A percentile compares a stretch with the other conserved stretches of the same genome.
These are phyloP conservation scores for Philypnodon macrostomus DNA, from an alignment of 2,797 vertebrate species.

Conservation along the genomic window DNA sequence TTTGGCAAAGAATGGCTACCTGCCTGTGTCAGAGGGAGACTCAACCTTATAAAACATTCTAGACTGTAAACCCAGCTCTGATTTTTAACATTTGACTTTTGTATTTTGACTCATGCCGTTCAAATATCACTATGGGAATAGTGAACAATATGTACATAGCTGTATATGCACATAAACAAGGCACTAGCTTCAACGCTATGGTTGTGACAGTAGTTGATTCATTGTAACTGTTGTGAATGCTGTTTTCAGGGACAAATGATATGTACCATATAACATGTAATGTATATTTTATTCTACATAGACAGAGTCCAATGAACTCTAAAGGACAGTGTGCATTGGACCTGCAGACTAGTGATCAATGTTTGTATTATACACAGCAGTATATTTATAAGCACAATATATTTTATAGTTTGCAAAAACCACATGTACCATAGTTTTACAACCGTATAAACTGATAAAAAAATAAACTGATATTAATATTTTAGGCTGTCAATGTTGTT, in stretches of 20 bases:
- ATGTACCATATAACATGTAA: constrained; percentile 11
- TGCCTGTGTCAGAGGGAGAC: constrained; percentile 64
- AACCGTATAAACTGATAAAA: too few relatives aligned
- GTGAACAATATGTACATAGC: background rate
- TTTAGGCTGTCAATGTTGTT: constrained; percentile 24
- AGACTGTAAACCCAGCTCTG: background rate
- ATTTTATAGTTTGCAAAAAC: constrained; percentile 8
- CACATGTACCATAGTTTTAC: constrained; percentile 55
- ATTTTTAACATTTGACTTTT: constrained; percentile 16
- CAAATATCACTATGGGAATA: too few relatives aligned
- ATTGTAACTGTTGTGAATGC: background rate
- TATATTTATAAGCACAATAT: background rate
- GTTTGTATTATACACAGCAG: background rate
- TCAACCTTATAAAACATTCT: constrained; percentile 57
- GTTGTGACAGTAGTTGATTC: constrained; percentile 17
- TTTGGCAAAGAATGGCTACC: constrained; percentile 56
- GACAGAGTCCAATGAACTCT: background rate
- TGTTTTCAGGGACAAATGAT: constrained; percentile 35
- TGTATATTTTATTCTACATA: constrained; percentile 4
- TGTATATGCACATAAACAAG: background rate
- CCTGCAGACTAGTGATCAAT: background rate
- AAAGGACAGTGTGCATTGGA: background rate
- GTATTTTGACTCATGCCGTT: too few relatives aligned
- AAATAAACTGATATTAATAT: constrained; percentile 14
- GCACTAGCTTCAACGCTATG: background rate